Percentiles rank a stretch among this genome's conserved stretches.
These are phyloP conservation scores for Leucophora obtusa DNA, from an alignment of 2,888 invertebrate species.

Conservation along the genomic window DNA sequence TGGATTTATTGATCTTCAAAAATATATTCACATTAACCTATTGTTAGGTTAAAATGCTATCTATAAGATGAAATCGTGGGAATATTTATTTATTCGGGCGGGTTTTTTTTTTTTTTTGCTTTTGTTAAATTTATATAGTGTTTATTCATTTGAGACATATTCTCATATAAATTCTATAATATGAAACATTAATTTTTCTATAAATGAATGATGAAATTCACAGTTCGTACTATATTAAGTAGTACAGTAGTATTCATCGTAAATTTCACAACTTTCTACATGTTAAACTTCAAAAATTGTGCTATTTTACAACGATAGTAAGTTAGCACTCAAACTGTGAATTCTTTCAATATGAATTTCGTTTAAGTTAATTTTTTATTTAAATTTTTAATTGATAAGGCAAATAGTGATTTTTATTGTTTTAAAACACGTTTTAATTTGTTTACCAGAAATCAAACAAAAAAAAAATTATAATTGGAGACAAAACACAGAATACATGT, in stretches of 20 bases:
- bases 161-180: conserved; percentile 55
- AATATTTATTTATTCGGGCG: conserved; percentile 36
- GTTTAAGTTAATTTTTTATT: conserved; percentile 27
- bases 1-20: conserved; percentile 42
- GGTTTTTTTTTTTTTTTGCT: neutral
- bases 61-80: conserved; percentile 51
- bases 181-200: neutral
- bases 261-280: too few species aligned
- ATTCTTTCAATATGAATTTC: conserved; percentile 28
- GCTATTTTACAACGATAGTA: too few species aligned
- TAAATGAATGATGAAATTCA: too few species aligned
- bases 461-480: too few species aligned
- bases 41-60: conserved; percentile 46
- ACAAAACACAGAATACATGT: too few species aligned
- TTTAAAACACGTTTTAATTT: conserved; percentile 12
- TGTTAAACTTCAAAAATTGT: too few species aligned
- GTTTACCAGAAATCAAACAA: too few species aligned
- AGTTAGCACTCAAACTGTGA: too few species aligned
- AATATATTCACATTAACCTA: conserved; percentile 37
- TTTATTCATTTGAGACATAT: conserved; percentile 44
- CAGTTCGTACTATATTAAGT: too few species aligned
- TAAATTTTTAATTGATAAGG: conserved; percentile 28
- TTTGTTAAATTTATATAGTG: conserved; percentile 19
- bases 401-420: neutral
- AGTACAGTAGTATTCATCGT: too few species aligned